Evolutionary conservation across 2,888 invertebrate species (phyloP), one percentile per base, ranked within the genome.

Genomic region (Nomada ferruginata): DNA sequence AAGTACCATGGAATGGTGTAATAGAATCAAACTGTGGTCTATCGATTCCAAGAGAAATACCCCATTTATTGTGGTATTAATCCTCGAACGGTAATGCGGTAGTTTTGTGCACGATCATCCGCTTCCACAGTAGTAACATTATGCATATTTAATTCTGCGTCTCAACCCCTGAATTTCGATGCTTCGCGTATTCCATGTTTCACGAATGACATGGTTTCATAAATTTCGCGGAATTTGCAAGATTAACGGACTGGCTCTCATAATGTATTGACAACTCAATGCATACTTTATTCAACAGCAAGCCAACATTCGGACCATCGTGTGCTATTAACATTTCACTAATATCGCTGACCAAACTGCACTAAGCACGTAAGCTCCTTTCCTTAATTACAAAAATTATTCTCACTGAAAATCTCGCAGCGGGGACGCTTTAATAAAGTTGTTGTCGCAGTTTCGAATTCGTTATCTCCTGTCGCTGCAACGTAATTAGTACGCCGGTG

Each of bases 241-340:
- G 72, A 55, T 55, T 64, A 72, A 55, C 60, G n/a, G 15, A 26
- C 11, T 15, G 15, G 5, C 26, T 11, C 11, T 4, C 44, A 20
- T 53, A 18, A 53, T 29, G 10, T 42, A 73, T 57, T 13, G 44
- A 64, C 29, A 20, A 55, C 29, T 26, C 44, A 7, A n/a, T 59
- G 72, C 53, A 72, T 72, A 63, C 53, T 72, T 61, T 44, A 73
- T 55, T 20, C 44, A 55, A 23, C 44, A 23, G 7, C 0, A 36
- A 36, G 36, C 36, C 36, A 36, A 36, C 7, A 36, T 7, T 36
- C 36, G 36, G 36, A 7, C 0, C 36, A 5, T 7, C 7, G 36
- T 5, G 36, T 36, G 7, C 7, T 36, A 36, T 36, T 7, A 36
- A 7, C 36, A 36, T 36, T 5, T n/a, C 10, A 20, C 7, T 20